Conservation (phyloP, 2,113 vertebrate genomes). For the Lagopus leucura region DNA sequence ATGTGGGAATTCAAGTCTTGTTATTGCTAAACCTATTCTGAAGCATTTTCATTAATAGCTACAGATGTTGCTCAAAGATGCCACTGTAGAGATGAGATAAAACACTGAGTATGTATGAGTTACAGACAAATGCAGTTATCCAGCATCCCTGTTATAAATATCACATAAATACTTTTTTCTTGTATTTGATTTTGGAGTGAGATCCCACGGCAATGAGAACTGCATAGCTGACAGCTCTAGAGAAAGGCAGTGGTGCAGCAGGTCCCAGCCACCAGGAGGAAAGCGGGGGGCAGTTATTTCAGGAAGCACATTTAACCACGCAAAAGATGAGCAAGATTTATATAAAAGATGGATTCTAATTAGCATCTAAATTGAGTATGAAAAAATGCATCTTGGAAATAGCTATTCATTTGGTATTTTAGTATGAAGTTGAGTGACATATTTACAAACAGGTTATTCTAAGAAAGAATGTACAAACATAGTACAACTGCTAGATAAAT, state of each 20-base stretch:
- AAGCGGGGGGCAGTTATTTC: not conserved
- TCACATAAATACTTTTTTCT: not conserved
- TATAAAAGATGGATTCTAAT: not conserved
- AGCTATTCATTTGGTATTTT: not conserved
- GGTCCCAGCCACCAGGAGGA: not conserved
- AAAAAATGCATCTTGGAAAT: not conserved
- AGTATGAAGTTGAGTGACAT: not conserved
- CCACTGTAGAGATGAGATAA: not conserved
- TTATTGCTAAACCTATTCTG: not conserved
- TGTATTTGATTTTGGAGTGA: not conserved
- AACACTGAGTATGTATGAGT: not conserved
- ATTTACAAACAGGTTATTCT: not conserved
- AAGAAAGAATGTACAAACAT: not conserved
- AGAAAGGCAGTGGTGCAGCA: not conserved
- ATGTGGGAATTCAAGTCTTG: not conserved
- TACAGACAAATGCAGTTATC: not conserved
- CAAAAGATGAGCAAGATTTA: not conserved
- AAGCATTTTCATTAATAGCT: not conserved
- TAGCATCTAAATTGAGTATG: not conserved
- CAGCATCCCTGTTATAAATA: not conserved
- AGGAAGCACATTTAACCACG: not conserved
- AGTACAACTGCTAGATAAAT: not conserved
- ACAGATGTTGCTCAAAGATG: not conserved
- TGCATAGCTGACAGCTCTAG: not conserved
- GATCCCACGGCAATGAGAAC: not conserved